These are phyloP conservation scores for Galerucella pusilla DNA, from an alignment of 2,888 invertebrate genomes.

Conservation along the genomic window DNA sequence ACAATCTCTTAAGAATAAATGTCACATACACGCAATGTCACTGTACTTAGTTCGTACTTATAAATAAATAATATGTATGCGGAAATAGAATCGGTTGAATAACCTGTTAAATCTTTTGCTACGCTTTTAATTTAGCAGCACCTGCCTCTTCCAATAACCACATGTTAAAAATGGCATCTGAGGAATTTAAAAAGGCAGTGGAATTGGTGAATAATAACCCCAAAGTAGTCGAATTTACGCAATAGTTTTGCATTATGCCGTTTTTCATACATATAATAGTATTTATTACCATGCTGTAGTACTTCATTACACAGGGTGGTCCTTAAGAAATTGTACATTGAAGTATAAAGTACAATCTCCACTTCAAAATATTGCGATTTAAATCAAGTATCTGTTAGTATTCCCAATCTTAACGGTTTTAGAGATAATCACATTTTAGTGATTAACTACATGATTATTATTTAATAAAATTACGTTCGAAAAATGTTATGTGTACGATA, in stretches of 20 bases:
- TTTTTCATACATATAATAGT: too few species aligned
- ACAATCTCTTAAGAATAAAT: background rate
- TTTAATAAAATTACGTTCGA: too few species aligned
- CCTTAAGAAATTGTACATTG: too few species aligned
- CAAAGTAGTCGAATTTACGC: background rate
- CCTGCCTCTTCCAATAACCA: slow-evolving; percentile 38
- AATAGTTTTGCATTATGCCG: background rate
- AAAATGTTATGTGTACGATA: too few species aligned
- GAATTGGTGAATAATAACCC: slow-evolving; percentile 20
- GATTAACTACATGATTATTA: too few species aligned
- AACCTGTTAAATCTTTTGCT: slow-evolving; percentile 38
- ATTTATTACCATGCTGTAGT: too few species aligned
- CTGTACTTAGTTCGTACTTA: slow-evolving; percentile 10
- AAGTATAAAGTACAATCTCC: too few species aligned
- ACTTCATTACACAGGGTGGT: too few species aligned
- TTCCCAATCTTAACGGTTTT: too few species aligned
- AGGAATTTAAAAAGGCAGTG: slow-evolving; percentile 34
- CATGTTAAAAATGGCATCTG: slow-evolving; percentile 34
- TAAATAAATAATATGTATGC: slow-evolving; percentile 37
- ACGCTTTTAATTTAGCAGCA: slow-evolving; percentile 30
- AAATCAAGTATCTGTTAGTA: too few species aligned
- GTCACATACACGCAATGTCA: slow-evolving; percentile 14
- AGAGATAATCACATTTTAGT: too few species aligned
- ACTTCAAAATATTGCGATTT: too few species aligned
- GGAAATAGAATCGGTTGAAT: slow-evolving; percentile 45